Conservation (phyloP, 2,113 vertebrate genomes). For the Todiramphus chloris region DNA sequence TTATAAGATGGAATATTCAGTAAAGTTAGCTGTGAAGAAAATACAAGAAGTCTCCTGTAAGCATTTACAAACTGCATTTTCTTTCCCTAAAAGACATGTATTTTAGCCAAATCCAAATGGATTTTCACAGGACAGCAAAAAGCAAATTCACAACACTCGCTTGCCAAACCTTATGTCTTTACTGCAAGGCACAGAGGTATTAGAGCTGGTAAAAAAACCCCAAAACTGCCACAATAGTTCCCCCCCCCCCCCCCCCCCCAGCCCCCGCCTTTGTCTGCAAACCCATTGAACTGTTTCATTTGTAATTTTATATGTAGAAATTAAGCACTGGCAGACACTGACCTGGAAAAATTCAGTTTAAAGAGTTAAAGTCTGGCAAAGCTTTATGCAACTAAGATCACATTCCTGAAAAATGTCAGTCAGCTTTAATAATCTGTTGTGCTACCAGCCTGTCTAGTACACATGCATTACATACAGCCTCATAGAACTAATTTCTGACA, state of each 20-base stretch:
- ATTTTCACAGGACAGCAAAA: slow-evolving; percentile 14
- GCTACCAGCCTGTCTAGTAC: slow-evolving; percentile 2
- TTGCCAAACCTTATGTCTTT: neutral
- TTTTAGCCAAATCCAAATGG: neutral
- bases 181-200: neutral
- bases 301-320: neutral
- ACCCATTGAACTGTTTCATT: neutral
- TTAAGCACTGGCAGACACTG: neutral
- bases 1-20: neutral
- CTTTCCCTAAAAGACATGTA: neutral
- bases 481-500: slow-evolving; percentile 50
- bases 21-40: neutral
- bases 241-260: no score
- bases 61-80: neutral
- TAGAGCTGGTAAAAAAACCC: neutral
- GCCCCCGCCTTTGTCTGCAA: neutral
- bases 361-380: slow-evolving; percentile 32
- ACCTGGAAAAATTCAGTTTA: neutral
- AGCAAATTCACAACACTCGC: neutral
- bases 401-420: neutral
- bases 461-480: neutral
- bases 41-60: neutral
- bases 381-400: neutral
- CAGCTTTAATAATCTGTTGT: slow-evolving; percentile 9
- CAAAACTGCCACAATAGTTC: neutral